phyloP scores from a whole-genome alignment of 2,113 vertebrate genomes.

The Oreochromis niloticus region DNA sequence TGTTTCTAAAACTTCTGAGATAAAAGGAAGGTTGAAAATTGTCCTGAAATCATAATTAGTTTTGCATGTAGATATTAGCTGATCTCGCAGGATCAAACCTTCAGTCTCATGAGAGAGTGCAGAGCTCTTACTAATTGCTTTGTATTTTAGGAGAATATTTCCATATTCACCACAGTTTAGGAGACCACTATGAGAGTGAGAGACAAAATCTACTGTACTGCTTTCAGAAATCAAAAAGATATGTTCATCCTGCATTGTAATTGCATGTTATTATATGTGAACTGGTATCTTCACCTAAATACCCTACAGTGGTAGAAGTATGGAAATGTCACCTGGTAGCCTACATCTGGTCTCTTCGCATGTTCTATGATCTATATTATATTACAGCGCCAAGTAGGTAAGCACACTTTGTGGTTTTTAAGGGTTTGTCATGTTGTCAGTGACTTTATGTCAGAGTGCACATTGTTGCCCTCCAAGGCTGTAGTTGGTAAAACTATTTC shows the following conservation, averaged over 20 bases:
- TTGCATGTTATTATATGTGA: no score
- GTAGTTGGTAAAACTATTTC: neutral
- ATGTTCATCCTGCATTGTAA: neutral
- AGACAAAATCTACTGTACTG: neutral
- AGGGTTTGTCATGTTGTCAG: no score
- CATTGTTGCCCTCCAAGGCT: neutral
- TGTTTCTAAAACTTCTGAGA: neutral
- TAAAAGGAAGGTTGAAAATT: neutral
- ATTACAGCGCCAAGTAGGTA: no score
- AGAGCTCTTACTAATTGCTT: neutral
- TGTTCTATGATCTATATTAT: no score
- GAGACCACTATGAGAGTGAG: neutral
- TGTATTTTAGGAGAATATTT: neutral
- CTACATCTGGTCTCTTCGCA: no score
- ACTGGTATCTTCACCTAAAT: no score
- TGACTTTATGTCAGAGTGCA: no score
- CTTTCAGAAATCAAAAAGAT: neutral
- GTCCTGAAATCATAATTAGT: fast-evolving
- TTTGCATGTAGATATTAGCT: neutral
- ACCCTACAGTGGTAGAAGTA: no score
- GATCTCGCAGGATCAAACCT: fast-evolving
- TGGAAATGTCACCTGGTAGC: no score
- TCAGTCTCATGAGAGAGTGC: fast-evolving
- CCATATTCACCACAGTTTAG: neutral
- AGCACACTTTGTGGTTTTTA: no score